phyloP scores from a whole-genome alignment of 2,888 invertebrate genomes.

The Euspilapteryx auroguttella region DNA sequence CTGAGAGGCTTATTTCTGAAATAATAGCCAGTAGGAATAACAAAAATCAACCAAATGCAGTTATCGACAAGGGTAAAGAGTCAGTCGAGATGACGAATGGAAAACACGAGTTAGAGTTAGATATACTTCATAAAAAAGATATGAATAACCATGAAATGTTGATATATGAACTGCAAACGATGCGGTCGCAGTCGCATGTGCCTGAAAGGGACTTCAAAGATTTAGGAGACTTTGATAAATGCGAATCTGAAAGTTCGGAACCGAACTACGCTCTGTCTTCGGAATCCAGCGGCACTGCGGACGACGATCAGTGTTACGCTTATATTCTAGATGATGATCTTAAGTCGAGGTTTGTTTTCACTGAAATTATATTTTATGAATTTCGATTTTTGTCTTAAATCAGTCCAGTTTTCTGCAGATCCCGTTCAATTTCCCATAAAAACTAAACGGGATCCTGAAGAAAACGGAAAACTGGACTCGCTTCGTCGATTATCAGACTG shows the following conservation, averaged over 20 bases:
- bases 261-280: slow-evolving; percentile 40
- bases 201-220: slow-evolving; percentile 25
- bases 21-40: slow-evolving; percentile 52
- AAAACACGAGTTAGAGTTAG: slow-evolving; percentile 25
- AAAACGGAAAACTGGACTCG: too few species aligned
- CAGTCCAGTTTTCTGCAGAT: too few species aligned
- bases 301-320: slow-evolving; percentile 46
- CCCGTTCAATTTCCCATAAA: too few species aligned
- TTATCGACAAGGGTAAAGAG: slow-evolving; percentile 51
- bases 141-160: slow-evolving; percentile 69
- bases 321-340: slow-evolving; percentile 50
- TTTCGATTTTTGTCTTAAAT: too few species aligned
- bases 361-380: too few species aligned
- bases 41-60: slow-evolving; percentile 40
- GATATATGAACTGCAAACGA: slow-evolving; percentile 69
- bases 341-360: slow-evolving; percentile 56
- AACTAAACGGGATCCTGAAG: too few species aligned
- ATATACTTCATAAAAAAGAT: slow-evolving; percentile 30
- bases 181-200: slow-evolving; percentile 57
- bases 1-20: slow-evolving; percentile 55
- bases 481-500: too few species aligned
- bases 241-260: slow-evolving; percentile 44
- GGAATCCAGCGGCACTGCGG: slow-evolving; percentile 33
- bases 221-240: slow-evolving; percentile 17
- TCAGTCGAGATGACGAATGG: slow-evolving; percentile 24